These are phyloP conservation scores for Alloscopus bannaensis DNA, from an alignment of 2,888 invertebrate genomes.

Conservation along the genomic window DNA sequence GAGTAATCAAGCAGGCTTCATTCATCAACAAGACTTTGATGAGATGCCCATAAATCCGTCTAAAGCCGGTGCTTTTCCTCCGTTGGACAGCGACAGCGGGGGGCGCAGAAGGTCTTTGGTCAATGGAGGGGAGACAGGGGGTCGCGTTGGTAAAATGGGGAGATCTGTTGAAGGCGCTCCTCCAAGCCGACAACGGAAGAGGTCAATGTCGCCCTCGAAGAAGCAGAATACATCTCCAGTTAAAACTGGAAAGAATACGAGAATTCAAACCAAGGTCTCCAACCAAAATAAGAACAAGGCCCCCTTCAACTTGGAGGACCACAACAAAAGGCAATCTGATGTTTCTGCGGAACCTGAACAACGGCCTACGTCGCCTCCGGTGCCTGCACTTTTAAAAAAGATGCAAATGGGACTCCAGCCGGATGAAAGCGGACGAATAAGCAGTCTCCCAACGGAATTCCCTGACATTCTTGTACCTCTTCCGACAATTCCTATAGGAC, in stretches of 20 bases:
- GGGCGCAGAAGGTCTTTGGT: conserved; percentile 6
- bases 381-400: conserved; percentile 71
- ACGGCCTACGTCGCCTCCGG: conserved; percentile 66
- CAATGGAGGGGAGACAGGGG: no score
- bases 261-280: background rate
- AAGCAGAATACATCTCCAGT: background rate
- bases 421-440: conserved; percentile 61
- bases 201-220: background rate
- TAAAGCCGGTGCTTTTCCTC: no score
- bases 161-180: background rate
- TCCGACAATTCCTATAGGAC: conserved; percentile 48
- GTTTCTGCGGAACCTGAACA: background rate
- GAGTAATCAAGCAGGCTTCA: conserved; percentile 31
- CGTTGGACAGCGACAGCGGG: background rate
- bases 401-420: conserved; percentile 68
- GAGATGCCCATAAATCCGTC: conserved; percentile 56
- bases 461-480: conserved; percentile 55
- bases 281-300: background rate
- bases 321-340: no score
- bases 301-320: background rate
- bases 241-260: background rate
- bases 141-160: no score
- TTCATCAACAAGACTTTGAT: conserved; percentile 54
- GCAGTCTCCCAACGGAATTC: conserved; percentile 50
- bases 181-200: conserved; percentile 5